Conservation (phyloP, 2,888 invertebrate genomes). For the Dexiosoma caninum region DNA sequence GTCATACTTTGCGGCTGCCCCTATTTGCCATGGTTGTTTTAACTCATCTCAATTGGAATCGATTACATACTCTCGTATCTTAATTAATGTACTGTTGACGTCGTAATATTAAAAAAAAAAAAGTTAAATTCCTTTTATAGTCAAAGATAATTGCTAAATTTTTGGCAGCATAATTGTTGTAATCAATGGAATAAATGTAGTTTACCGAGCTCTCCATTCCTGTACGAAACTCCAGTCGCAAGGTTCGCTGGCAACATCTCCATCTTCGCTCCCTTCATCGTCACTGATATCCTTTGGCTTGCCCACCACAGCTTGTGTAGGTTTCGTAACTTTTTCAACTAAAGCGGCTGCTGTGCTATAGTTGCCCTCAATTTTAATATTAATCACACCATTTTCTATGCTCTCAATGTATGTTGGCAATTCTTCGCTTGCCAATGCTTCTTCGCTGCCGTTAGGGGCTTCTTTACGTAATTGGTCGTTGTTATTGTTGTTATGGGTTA, state of each 20-base stretch:
- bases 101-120: too few species aligned
- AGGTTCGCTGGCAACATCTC: conserved; percentile 75
- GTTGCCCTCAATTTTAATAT: conserved; percentile 82
- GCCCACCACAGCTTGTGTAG: conserved; percentile 72
- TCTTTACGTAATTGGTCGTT: conserved; percentile 35
- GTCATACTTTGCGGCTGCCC: too few species aligned
- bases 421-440: conserved; percentile 73
- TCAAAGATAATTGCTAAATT: too few species aligned
- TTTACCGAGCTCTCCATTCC: conserved; percentile 84
- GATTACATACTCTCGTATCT: too few species aligned
- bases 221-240: conserved; percentile 88
- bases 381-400: conserved; percentile 80
- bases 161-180: neutral
- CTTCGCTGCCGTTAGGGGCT: neutral
- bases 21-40: too few species aligned
- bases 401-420: conserved; percentile 78
- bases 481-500: too few species aligned
- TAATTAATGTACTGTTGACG: too few species aligned
- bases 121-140: too few species aligned
- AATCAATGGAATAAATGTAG: neutral
- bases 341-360: conserved; percentile 81
- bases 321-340: conserved; percentile 79
- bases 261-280: conserved; percentile 61
- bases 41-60: too few species aligned
- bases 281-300: conserved; percentile 66